Conservation (phyloP, 2,113 vertebrate species). For the Motacilla alba region DNA sequence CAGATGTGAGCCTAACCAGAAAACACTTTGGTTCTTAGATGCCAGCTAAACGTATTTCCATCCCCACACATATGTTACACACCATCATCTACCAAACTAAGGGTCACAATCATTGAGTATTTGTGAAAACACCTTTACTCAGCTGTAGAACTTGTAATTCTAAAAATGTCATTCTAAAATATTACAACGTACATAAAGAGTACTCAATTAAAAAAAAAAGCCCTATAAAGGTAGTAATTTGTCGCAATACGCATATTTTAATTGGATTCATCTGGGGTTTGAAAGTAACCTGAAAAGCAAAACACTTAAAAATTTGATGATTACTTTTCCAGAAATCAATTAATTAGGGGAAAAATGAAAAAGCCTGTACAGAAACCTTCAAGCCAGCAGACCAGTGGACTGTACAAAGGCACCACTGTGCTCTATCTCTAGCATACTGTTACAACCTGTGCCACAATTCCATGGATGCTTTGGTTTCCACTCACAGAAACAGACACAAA, state of each 20-base stretch:
- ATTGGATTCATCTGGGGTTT: background rate
- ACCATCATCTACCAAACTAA: background rate
- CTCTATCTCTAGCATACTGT: background rate
- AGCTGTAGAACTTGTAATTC: background rate
- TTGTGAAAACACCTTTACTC: background rate
- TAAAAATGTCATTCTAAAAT: background rate
- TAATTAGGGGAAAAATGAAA: background rate
- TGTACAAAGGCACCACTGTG: background rate
- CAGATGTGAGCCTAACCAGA: background rate
- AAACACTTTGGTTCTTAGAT: background rate
- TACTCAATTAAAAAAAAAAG: background rate
- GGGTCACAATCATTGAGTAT: background rate
- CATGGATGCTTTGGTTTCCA: rapidly evolving
- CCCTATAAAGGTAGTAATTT: background rate
- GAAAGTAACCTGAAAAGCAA: background rate
- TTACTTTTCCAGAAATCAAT: background rate
- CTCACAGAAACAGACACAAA: background rate
- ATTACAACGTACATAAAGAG: background rate
- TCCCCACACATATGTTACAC: background rate
- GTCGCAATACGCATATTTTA: background rate
- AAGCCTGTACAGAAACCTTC: background rate
- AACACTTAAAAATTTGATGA: background rate
- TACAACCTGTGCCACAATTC: background rate
- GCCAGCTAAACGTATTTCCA: background rate
- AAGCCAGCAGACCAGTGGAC: background rate